Base-by-base conservation (phyloP, 2,797 vertebrate species). In the Eulemur rubriventer region DNA sequence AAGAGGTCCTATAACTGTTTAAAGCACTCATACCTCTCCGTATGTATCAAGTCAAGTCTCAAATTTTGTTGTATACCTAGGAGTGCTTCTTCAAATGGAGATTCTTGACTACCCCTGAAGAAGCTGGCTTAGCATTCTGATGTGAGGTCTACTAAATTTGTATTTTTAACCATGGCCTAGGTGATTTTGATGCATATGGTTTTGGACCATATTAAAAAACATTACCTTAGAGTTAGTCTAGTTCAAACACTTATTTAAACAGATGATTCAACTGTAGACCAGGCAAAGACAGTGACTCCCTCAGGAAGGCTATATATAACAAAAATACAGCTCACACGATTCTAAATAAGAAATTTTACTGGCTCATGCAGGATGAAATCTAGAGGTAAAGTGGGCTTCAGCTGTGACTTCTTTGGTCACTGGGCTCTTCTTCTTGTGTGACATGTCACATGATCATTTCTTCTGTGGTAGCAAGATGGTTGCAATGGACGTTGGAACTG, bases 401-500 rank as follows among this genome's bases (percentile, higher is more conserved):
- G 55, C 12, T 79, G n/a, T 59, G 38, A 73, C 6, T 75, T 12
- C 81, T 38, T n/a, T 48, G 26, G 24, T 41, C 11, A 4, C 46
- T 50, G 73, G 12, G 16, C 26, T 73, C 14, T 73, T 81, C 20
- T 91, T 26, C 22, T 67, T 50, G 12, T 57, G 41, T 48, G 43
- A 7, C 35, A 12, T 2, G 20, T 35, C 3, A 4, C 22, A 1
- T 12, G 9, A 16, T 57, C 41, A 1, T 76, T 88, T 79, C 41
- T 81, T 35, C 2, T 10, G 14, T 20, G 50, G 16, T 17, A 38
- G 41, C 13, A 22, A 57, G 28, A 28, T n/a, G 9, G 22, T 72
- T 78, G 2, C 24, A 43, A 0, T 28, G 50, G 55, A 4, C 7
- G 0, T 3, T 48, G 35, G 9, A 48, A 30, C 0, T 16, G 13